phyloP scores from a whole-genome alignment of 2,888 invertebrate species.

The Drosophila mulleri region DNA sequence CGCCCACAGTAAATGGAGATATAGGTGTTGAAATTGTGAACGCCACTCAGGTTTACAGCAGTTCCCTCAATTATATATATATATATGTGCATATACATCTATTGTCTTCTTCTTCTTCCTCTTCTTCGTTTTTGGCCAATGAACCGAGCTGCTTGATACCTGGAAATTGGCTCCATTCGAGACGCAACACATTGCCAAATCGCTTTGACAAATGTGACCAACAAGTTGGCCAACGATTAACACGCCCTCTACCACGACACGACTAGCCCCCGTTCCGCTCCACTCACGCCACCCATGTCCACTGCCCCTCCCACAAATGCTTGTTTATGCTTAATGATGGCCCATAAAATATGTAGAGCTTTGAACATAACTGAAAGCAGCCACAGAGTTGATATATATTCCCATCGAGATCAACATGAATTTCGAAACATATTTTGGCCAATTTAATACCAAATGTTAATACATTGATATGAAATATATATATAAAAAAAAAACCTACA shows the following conservation, averaged over 20 bases:
- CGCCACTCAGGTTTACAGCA: slow-evolving; percentile 57
- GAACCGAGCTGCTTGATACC: slow-evolving; percentile 49
- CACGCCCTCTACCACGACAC: slow-evolving; percentile 7
- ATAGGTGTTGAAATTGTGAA: slow-evolving; percentile 57
- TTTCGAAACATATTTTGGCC: slow-evolving; percentile 7
- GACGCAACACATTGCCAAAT: slow-evolving; percentile 45
- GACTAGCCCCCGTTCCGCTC: neutral
- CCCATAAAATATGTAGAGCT: slow-evolving; percentile 12
- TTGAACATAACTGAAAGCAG: neutral
- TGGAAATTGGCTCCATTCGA: slow-evolving; percentile 59
- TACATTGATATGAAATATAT: neutral
- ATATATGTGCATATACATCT: neutral
- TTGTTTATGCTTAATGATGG: slow-evolving; percentile 9
- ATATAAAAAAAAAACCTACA: neutral
- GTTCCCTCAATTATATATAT: slow-evolving; percentile 36
- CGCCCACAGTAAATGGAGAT: slow-evolving; percentile 33
- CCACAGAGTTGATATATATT: neutral
- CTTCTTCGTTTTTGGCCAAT: slow-evolving; percentile 46
- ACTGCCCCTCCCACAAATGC: neutral
- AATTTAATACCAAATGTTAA: neutral
- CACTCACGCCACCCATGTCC: neutral
- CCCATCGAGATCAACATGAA: neutral
- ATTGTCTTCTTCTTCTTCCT: neutral
- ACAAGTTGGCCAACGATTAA: slow-evolving; percentile 22
- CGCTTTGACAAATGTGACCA: slow-evolving; percentile 44